Conservation (phyloP, 2,113 vertebrate genomes). For the Barnardius zonarius region DNA sequence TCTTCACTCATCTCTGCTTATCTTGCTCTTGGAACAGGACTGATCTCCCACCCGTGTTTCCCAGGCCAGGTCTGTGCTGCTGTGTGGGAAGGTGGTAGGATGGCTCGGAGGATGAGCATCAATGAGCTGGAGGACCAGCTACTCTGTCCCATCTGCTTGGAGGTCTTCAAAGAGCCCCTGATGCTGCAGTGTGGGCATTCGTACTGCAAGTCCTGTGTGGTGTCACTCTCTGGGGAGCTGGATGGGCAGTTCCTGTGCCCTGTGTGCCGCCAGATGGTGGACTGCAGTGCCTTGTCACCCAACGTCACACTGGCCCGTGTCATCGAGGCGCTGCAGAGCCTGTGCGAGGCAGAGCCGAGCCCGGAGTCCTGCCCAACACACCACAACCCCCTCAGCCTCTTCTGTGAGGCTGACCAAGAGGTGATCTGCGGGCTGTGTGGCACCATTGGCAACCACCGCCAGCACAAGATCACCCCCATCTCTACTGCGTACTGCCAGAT, state of each 20-base stretch:
- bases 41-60: not conserved
- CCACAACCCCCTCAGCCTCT: slow-evolving; percentile 83
- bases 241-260: slow-evolving; percentile 75
- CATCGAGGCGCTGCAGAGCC: slow-evolving; percentile 71
- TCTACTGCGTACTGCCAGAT: slow-evolving; percentile 80
- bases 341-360: slow-evolving; percentile 30
- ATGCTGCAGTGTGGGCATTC: slow-evolving; percentile 85
- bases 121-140: slow-evolving; percentile 78
- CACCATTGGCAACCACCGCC: slow-evolving; percentile 79
- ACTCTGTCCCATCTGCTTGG: slow-evolving; percentile 81
- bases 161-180: slow-evolving; percentile 81
- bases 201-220: slow-evolving; percentile 77
- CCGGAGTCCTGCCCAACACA: slow-evolving; percentile 69
- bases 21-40: not conserved
- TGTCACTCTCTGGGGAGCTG: slow-evolving; percentile 68
- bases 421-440: slow-evolving; percentile 85
- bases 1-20: not conserved
- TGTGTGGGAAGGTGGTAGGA: not conserved
- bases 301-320: slow-evolving; percentile 77
- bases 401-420: slow-evolving; percentile 82
- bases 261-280: slow-evolving; percentile 74
- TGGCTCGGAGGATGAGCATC: slow-evolving; percentile 74
- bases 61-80: not conserved
- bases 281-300: slow-evolving; percentile 71
- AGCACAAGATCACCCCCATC: slow-evolving; percentile 78